Base-by-base conservation (phyloP, 2,888 invertebrate genomes). In the Dorcus parallelipipedus region DNA sequence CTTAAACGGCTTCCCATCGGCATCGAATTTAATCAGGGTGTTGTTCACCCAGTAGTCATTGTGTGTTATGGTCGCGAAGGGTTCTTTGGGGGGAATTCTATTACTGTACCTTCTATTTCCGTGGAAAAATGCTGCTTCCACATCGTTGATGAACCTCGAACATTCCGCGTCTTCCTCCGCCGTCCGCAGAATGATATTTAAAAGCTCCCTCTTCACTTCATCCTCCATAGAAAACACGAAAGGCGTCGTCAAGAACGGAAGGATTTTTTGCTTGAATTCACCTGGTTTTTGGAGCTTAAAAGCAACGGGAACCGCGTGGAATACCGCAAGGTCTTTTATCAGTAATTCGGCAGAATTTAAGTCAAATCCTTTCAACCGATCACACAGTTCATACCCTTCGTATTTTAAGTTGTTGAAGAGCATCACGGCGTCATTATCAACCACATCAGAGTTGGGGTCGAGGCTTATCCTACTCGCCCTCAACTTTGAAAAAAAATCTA, bases 1-100 rank as follows among this genome's bases (percentile, higher is more conserved):
- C 17, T 42, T 40, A 2, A 55, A 45, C 0, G 62, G 58, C 58
- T 61, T 65, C 2, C 65, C 67, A 20, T 68, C 58, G 43, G 54
- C 45, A 45, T 66, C 62, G 49, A 78, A 77, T 64, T 78, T 79
- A 14, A 84, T 72, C 78, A 85, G 79, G 3, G 83, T 75, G 63
- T 85, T 85, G 66, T 84, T 85, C n/a, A 81, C 80, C 85, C 85
- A 85, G 47, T 83, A 75, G 68, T 85, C 85, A 2, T 76, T 73
- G 61, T 85, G 85, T 1, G 78, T 74, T n/a, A 84, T 75, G 0
- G 83, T 80, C 0, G 78, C 78, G 73, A 81, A 85, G 0, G 79
- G 79, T 49, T 81, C 81, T 2, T 3, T 74, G 71, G 23, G 78
- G 71, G 38, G 71, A 64, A 3, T 64, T 58, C 14, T 33, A 50